Conservation (phyloP, 2,113 vertebrate genomes). For the Myrmecophaga tridactyla region DNA sequence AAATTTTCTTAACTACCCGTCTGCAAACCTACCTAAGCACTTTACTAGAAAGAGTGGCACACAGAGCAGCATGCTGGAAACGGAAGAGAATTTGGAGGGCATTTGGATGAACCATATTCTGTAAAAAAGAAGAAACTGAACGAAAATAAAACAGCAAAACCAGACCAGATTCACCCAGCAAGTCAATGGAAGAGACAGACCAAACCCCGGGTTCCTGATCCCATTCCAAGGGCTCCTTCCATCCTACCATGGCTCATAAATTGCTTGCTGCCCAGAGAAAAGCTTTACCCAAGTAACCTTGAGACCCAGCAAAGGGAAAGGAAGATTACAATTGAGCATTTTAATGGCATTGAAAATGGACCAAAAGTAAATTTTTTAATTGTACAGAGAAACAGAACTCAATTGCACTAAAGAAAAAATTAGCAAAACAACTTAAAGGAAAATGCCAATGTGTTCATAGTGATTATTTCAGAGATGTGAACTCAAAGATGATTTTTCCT, state of each 20-base stretch:
- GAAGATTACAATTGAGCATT: background rate
- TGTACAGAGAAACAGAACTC: background rate
- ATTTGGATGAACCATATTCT: background rate
- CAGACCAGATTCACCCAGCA: background rate
- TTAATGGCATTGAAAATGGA: background rate
- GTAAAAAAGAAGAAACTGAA: background rate
- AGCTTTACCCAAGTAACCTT: background rate
- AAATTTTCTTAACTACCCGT: background rate
- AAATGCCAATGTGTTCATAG: background rate
- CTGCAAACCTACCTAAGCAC: background rate
- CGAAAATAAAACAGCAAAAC: fast-evolving
- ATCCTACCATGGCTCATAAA: background rate
- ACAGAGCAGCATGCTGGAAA: background rate
- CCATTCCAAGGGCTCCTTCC: background rate
- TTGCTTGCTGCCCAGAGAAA: background rate
- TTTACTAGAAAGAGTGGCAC: background rate
- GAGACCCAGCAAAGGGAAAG: background rate
- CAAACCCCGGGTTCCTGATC: background rate
- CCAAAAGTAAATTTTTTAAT: background rate
- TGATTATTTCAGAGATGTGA: background rate
- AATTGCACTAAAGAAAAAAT: background rate
- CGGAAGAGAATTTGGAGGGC: background rate
- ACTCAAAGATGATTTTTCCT: background rate
- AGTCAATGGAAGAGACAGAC: background rate
- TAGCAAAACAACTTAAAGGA: background rate